These are phyloP conservation scores for Columba livia DNA, from an alignment of 2,113 vertebrate species.

Conservation along the genomic window DNA sequence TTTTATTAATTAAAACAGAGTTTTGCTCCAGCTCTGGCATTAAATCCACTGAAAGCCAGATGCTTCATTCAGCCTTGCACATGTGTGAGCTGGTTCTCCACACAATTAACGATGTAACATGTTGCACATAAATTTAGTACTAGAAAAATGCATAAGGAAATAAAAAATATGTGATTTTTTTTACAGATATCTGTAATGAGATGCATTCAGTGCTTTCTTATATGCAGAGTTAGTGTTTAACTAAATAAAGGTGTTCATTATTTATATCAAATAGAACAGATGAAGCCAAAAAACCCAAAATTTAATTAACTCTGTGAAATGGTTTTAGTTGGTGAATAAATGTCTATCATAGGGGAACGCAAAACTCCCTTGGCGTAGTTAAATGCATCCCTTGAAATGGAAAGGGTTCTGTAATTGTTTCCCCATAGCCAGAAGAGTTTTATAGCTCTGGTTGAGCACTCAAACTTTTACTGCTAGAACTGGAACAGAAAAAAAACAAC, in stretches of 20 bases:
- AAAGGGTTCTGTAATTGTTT: background rate
- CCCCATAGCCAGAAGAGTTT: background rate
- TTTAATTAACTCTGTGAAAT: background rate
- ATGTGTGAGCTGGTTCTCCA: background rate
- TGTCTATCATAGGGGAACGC: background rate
- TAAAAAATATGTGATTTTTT: background rate
- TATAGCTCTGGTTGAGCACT: background rate
- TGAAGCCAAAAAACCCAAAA: background rate
- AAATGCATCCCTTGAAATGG: background rate
- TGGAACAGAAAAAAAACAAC: background rate
- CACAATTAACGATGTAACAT: background rate
- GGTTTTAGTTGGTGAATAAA: background rate
- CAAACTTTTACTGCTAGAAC: background rate
- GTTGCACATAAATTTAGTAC: background rate
- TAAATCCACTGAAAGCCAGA: background rate
- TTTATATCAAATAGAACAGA: background rate
- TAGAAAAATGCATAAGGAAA: background rate
- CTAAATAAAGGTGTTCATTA: background rate
- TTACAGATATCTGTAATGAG: background rate
- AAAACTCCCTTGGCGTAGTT: background rate
- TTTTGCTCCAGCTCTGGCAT: background rate
- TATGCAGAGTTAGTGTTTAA: background rate
- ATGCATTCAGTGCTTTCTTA: background rate
- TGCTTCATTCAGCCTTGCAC: background rate
- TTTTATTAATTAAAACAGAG: background rate